Evolutionary conservation across 2,888 invertebrate species (phyloP).

Genomic region (Perithous albicinctus): DNA sequence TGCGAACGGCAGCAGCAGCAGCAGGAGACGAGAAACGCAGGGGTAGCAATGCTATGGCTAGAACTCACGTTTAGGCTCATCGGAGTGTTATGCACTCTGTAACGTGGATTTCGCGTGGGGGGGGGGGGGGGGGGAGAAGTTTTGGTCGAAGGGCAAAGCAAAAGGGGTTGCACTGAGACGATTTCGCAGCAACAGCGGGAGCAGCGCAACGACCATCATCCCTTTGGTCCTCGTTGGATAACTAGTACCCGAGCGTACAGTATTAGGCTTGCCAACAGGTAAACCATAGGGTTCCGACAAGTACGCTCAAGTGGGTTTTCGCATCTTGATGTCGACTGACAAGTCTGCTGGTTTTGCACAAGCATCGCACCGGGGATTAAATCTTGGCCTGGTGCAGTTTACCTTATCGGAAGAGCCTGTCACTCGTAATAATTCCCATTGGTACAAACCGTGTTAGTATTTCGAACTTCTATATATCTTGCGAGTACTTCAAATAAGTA

Average conservation of each 20-base stretch:
- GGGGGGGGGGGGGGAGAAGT: slow-evolving; percentile 54
- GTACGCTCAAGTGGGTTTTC: slow-evolving; percentile 65
- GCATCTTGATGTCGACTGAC: slow-evolving; percentile 69
- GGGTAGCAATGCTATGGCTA: slow-evolving; percentile 58
- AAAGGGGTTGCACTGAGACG: slow-evolving; percentile 49
- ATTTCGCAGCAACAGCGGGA: slow-evolving; percentile 46
- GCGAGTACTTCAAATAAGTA: no score
- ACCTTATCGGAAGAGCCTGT: slow-evolving; percentile 27
- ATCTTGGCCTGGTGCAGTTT: slow-evolving; percentile 52
- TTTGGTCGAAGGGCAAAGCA: slow-evolving; percentile 50
- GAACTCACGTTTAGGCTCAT: slow-evolving; percentile 71
- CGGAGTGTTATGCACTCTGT: slow-evolving; percentile 69
- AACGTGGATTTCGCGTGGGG: slow-evolving; percentile 66
- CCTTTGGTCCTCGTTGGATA: slow-evolving; percentile 31
- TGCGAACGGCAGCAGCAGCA: slow-evolving; percentile 57
- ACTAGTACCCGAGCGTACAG: slow-evolving; percentile 37
- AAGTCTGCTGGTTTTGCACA: slow-evolving; percentile 60
- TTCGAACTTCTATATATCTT: no score
- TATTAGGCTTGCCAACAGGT: slow-evolving; percentile 67
- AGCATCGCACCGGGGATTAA: slow-evolving; percentile 61
- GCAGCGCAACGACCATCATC: slow-evolving; percentile 25
- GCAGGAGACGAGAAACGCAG: slow-evolving; percentile 56
- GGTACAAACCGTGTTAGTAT: no score
- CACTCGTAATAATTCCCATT: background rate
- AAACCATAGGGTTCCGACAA: slow-evolving; percentile 69